These are phyloP conservation scores for Sisyra terminalis DNA, from an alignment of 2,888 invertebrate genomes.

Conservation along the genomic window DNA sequence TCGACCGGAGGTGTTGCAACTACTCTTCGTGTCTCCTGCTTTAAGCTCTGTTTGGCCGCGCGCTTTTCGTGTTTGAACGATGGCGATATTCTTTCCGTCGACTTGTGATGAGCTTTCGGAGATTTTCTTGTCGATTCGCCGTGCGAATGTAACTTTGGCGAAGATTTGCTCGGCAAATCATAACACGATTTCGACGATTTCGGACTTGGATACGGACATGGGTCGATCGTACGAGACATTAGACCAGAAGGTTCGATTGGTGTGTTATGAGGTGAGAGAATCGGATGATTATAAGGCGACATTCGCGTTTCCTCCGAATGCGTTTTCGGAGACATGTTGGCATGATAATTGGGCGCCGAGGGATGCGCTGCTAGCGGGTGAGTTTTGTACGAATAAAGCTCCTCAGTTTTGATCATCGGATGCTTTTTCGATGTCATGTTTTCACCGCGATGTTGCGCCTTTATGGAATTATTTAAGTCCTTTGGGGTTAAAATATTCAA, in stretches of 20 bases:
- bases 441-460: not conserved
- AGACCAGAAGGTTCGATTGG: too few species aligned
- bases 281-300: constrained; percentile 6
- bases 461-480: constrained; percentile 5
- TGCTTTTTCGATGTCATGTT: not conserved
- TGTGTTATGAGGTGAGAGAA: not conserved
- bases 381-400: constrained; percentile 1
- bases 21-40: constrained; percentile 6
- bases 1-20: not conserved
- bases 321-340: constrained; percentile 3
- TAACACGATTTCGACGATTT: not conserved
- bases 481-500: constrained; percentile 7
- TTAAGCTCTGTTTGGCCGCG: not conserved
- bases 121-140: constrained; percentile 3
- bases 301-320: constrained; percentile 3
- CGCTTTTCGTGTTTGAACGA: not conserved
- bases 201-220: not conserved
- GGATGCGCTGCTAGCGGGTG: not conserved
- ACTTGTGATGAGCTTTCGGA: constrained; percentile 3
- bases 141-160: not conserved
- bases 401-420: not conserved
- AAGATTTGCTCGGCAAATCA: not conserved
- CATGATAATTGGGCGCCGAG: not conserved
- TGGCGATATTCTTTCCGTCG: constrained; percentile 1
- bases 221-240: not conserved